phyloP scores from a whole-genome alignment of 2,888 invertebrate genomes.

The Tetragonisca angustula region DNA sequence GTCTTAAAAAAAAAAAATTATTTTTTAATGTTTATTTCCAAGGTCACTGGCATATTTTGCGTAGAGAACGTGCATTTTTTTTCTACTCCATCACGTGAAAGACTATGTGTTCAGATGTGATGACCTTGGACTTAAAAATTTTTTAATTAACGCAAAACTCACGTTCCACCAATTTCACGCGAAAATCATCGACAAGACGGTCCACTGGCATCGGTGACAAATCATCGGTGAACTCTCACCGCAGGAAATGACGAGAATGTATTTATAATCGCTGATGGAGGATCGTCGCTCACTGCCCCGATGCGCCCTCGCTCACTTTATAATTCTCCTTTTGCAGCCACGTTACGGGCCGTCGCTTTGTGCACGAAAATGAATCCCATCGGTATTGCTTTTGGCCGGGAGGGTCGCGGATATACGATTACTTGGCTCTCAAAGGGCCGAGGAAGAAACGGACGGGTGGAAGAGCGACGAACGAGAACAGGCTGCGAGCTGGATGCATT shows the following conservation, averaged over 20 bases:
- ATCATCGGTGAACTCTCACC: not conserved
- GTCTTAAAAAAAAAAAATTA: too few relatives aligned
- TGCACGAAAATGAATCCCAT: constrained; percentile 41
- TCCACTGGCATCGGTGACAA: too few relatives aligned
- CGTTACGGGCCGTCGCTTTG: constrained; percentile 30
- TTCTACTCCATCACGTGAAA: too few relatives aligned
- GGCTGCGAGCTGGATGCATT: constrained; percentile 4
- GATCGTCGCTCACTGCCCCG: not conserved
- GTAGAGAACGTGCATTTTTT: too few relatives aligned
- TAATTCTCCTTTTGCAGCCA: constrained; percentile 33
- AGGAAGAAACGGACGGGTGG: not conserved
- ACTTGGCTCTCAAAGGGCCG: constrained; percentile 30
- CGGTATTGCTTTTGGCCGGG: constrained; percentile 28
- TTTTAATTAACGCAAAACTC: too few relatives aligned
- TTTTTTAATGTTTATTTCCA: too few relatives aligned
- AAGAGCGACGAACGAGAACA: not conserved
- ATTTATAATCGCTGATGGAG: constrained; percentile 6
- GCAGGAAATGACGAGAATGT: constrained; percentile 10
- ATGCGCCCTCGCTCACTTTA: constrained; percentile 16
- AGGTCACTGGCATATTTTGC: too few relatives aligned
- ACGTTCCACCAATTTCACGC: not conserved
- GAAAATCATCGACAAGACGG: not conserved
- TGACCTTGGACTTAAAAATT: too few relatives aligned
- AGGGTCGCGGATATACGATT: constrained; percentile 13
- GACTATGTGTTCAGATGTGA: too few relatives aligned